Evolutionary conservation across 1,140 invertebrate species (phyloP).

Genomic region (Drosophila ananassae): DNA sequence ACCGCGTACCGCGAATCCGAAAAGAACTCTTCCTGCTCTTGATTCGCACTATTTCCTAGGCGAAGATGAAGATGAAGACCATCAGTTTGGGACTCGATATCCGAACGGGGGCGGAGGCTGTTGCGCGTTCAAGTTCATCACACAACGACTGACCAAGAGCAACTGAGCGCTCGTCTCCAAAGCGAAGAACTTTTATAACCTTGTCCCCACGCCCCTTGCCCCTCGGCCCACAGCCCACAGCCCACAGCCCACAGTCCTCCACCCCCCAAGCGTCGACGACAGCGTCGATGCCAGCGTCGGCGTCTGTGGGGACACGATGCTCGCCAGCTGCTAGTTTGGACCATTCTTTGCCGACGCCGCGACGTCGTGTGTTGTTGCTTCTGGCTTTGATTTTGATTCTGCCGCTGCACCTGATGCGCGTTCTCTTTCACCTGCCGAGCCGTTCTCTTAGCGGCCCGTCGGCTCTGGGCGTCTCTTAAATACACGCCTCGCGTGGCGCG

Average conservation of each 20-base stretch:
- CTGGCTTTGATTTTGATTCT: conserved; percentile 22
- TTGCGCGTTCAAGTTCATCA: conserved; percentile 53
- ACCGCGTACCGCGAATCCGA: conserved; percentile 14
- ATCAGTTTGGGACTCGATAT: conserved; percentile 46
- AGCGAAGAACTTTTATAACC: conserved; percentile 79
- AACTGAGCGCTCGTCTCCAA: conserved; percentile 75
- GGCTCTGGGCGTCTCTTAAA: conserved; percentile 12
- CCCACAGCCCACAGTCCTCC: neutral
- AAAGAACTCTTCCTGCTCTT: conserved; percentile 72
- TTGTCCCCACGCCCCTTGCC: conserved; percentile 21
- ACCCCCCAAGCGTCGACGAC: conserved; percentile 24
- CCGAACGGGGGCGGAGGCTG: conserved; percentile 23
- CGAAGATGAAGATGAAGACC: conserved; percentile 37
- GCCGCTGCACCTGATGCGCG: conserved; percentile 60
- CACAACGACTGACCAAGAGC: conserved; percentile 81
- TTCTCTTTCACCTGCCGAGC: conserved; percentile 36
- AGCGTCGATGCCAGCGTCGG: conserved; percentile 45
- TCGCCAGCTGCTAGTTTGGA: conserved; percentile 60
- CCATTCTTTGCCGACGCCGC: conserved; percentile 68
- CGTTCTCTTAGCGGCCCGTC: conserved; percentile 5
- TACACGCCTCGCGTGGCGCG: conserved; percentile 56
- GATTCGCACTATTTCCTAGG: conserved; percentile 53
- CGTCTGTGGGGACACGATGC: conserved; percentile 50
- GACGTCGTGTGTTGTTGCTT: conserved; percentile 21
- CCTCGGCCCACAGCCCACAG: neutral